Conservation (phyloP, 1,140 invertebrate genomes). For the Lethocerus indicus region DNA sequence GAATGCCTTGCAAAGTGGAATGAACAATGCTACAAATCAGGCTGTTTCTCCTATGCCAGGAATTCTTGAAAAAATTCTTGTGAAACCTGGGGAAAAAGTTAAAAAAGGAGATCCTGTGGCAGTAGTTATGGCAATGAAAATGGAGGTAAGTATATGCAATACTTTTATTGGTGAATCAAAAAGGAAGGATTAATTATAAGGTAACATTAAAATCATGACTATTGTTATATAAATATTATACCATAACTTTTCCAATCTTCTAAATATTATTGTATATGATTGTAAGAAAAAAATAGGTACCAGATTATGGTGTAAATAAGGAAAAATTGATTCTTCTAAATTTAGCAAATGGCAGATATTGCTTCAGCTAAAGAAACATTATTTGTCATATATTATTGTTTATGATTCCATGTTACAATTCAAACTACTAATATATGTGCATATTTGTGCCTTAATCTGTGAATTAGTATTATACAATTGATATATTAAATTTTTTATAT, state of each 20-base stretch:
- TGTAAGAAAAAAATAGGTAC: conserved; percentile 5
- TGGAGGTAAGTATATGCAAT: conserved; percentile 54
- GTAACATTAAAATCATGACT: too few relatives aligned
- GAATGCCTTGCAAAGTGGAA: not conserved
- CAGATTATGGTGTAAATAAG: too few relatives aligned
- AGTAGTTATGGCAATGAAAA: conserved; percentile 97
- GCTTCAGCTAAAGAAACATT: not conserved
- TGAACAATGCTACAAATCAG: conserved; percentile 23
- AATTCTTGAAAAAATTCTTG: conserved; percentile 78
- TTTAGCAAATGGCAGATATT: conserved; percentile 9
- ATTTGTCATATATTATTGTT: too few relatives aligned
- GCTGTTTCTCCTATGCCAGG: conserved; percentile 89
- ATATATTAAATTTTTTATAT: conserved; percentile 15
- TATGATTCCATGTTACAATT: too few relatives aligned
- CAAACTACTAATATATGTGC: too few relatives aligned
- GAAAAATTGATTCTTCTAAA: not conserved
- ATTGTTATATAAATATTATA: not conserved
- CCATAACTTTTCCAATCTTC: not conserved
- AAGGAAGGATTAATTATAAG: not conserved
- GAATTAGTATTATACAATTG: not conserved
- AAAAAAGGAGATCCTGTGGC: conserved; percentile 69
- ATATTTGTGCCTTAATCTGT: too few relatives aligned
- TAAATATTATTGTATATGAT: not conserved
- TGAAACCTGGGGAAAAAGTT: conserved; percentile 60
- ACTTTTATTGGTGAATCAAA: not conserved